phyloP scores from a whole-genome alignment of 2,113 vertebrate species.

The Rhinoderma darwinii region DNA sequence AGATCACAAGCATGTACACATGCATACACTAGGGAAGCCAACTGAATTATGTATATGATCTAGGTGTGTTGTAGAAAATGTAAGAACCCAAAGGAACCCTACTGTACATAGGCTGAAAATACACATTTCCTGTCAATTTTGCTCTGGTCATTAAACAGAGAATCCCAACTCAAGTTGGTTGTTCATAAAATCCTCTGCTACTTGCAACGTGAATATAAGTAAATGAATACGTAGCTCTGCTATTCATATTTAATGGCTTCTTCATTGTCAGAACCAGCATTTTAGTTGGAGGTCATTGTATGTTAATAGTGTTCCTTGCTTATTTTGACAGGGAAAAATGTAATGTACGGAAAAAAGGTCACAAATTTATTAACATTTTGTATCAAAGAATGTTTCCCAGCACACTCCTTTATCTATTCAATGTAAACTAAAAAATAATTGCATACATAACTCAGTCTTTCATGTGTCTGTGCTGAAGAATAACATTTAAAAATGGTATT shows the following conservation, averaged over 20 bases:
- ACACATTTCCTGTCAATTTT: too few species aligned
- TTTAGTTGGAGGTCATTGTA: background rate
- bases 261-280: background rate
- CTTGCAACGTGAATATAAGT: background rate
- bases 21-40: too few species aligned
- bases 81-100: too few species aligned
- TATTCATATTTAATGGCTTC: background rate
- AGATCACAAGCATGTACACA: too few species aligned
- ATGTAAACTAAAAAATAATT: conserved; percentile 45
- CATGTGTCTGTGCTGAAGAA: conserved; percentile 17
- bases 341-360: conserved; percentile 16
- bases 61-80: too few species aligned
- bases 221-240: background rate
- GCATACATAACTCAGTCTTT: conserved; percentile 34
- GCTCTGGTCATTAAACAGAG: too few species aligned
- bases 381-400: conserved; percentile 33
- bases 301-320: conserved; percentile 6
- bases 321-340: background rate
- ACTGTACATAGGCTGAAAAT: too few species aligned
- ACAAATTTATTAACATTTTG: conserved; percentile 44
- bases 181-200: background rate
- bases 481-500: conserved; percentile 42
- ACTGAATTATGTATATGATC: too few species aligned
- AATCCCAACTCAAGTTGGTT: background rate
- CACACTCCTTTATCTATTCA: conserved; percentile 15